phyloP scores from a whole-genome alignment of 2,797 vertebrate species.

The Rachycentron canadum region DNA sequence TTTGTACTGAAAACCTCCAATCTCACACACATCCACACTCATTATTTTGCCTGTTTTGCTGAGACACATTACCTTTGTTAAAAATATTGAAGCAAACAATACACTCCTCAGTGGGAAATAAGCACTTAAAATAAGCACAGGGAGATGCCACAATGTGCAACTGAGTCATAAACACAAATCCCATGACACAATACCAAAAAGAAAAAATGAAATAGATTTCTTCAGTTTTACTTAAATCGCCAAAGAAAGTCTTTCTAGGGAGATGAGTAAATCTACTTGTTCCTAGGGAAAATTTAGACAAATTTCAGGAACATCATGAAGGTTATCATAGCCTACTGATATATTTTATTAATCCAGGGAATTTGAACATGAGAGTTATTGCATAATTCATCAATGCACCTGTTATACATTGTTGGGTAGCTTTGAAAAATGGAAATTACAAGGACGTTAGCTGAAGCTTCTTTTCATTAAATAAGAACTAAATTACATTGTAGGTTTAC shows the following conservation, averaged over 20 bases:
- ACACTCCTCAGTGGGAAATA: not conserved
- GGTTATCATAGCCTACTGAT: not conserved
- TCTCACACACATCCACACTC: not conserved
- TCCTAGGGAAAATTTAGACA: not conserved
- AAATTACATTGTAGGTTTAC: constrained; percentile 1
- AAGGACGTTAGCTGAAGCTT: not conserved
- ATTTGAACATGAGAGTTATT: not conserved
- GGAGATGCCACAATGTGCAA: constrained; percentile 8
- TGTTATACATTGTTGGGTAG: not conserved
- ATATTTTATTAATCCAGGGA: not conserved
- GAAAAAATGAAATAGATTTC: not conserved
- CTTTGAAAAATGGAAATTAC: not conserved
- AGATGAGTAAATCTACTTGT: not conserved
- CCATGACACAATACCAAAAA: not conserved
- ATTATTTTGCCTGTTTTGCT: not conserved
- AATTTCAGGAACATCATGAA: not conserved
- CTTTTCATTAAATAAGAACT: not conserved
- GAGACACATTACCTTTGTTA: not conserved
- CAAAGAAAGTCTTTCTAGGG: too few relatives aligned
- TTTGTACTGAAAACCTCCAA: constrained; percentile 16
- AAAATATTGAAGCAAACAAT: constrained; percentile 3
- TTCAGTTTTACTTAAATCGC: not conserved
- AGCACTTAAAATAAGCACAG: not conserved
- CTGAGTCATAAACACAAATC: constrained; percentile 7
- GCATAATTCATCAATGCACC: not conserved